A percentile compares a stretch with the other conserved stretches of the same genome.
These are phyloP conservation scores for Ichneumon xanthorius DNA, from an alignment of 2,888 invertebrate species.

Conservation along the genomic window DNA sequence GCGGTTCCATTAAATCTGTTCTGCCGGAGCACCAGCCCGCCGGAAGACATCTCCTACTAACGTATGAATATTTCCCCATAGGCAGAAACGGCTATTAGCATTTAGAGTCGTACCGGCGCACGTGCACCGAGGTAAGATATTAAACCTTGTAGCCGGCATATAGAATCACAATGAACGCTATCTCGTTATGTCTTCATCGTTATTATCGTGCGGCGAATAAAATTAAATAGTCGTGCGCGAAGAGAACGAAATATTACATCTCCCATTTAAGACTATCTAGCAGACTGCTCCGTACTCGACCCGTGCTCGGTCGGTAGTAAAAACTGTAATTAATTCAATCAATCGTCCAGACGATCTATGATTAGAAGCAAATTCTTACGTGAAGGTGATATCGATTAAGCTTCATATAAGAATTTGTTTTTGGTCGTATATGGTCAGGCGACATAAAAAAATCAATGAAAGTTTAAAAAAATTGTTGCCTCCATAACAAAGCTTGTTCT, in stretches of 20 bases:
- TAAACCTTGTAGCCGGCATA: slow-evolving; percentile 1
- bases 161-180: slow-evolving; percentile 16
- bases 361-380: too few species aligned
- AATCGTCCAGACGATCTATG: too few species aligned
- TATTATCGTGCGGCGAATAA: background rate
- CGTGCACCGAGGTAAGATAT: background rate
- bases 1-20: slow-evolving; percentile 10
- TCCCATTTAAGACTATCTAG: background rate
- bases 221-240: background rate
- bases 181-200: slow-evolving; percentile 1
- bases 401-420: too few species aligned
- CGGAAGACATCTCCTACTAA: background rate
- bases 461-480: too few species aligned
- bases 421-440: too few species aligned
- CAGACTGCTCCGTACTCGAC: background rate
- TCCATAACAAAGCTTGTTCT: too few species aligned
- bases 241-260: background rate
- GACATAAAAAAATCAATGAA: too few species aligned
- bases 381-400: too few species aligned
- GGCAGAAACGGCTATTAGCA: background rate
- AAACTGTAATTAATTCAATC: background rate
- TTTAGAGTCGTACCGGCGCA: slow-evolving; percentile 1
- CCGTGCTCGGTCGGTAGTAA: too few species aligned
- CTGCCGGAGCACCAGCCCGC: background rate
- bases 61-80: slow-evolving; percentile 13